phyloP scores from a whole-genome alignment of 2,888 invertebrate genomes.

The Rhagium mordax region DNA sequence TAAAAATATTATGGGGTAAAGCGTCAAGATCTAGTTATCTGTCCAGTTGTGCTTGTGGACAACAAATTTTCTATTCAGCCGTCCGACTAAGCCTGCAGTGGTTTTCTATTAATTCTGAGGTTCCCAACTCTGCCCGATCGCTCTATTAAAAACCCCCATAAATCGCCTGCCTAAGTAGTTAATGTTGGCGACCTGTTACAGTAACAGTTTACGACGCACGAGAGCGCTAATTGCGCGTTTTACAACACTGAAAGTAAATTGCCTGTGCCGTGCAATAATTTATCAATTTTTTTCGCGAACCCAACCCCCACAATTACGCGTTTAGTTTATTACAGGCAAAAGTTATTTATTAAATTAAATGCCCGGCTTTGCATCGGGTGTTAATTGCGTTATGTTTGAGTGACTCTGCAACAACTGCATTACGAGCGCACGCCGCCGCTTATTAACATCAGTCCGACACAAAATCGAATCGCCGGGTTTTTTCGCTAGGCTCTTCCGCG shows the following conservation, averaged over 20 bases:
- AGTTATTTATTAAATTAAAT: slow-evolving; percentile 24
- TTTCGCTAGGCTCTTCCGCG: not conserved
- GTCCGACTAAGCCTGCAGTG: too few relatives aligned
- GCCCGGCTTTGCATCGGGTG: not conserved
- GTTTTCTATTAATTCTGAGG: too few relatives aligned
- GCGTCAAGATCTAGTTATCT: too few relatives aligned
- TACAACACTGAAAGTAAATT: not conserved
- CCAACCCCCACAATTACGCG: slow-evolving; percentile 18
- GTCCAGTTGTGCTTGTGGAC: too few relatives aligned
- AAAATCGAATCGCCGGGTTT: slow-evolving; percentile 21
- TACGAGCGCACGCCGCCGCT: slow-evolving; percentile 18
- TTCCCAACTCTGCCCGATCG: too few relatives aligned
- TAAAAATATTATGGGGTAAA: too few relatives aligned
- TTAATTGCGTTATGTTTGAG: slow-evolving; percentile 30
- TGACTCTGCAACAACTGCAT: slow-evolving; percentile 35
- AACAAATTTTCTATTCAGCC: too few relatives aligned
- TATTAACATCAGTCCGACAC: slow-evolving; percentile 8
- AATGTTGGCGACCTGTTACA: not conserved
- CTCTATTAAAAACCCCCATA: too few relatives aligned
- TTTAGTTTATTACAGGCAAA: slow-evolving; percentile 20
- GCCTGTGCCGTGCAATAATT: not conserved
- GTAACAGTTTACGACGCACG: not conserved
- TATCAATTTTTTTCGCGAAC: not conserved
- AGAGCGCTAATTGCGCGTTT: not conserved
- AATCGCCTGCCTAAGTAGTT: too few relatives aligned